A percentile compares a stretch with the other conserved stretches of the same genome.
These are phyloP conservation scores for Heliconius charithonia DNA, from an alignment of 2,888 invertebrate genomes.

Conservation along the genomic window DNA sequence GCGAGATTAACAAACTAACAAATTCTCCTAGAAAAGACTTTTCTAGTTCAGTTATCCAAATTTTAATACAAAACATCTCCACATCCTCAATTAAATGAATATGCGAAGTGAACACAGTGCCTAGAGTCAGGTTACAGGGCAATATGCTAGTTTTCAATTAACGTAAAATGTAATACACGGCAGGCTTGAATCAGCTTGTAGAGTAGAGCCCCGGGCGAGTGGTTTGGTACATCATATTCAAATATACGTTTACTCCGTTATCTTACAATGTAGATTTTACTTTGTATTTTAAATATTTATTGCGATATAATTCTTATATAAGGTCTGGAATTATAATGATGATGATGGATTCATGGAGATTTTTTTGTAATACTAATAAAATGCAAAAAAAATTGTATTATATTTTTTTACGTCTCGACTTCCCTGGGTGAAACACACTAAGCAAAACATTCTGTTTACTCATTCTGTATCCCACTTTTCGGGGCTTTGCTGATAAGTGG, in stretches of 20 bases:
- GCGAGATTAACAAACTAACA: too few species aligned
- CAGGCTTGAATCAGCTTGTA: conserved; percentile 17
- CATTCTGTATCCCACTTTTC: too few species aligned
- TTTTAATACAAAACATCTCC: neutral
- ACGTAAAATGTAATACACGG: conserved; percentile 18
- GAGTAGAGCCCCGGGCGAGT: conserved; percentile 4
- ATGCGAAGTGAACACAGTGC: neutral
- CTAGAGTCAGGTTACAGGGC: conserved; percentile 11
- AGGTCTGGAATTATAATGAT: too few species aligned
- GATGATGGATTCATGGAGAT: too few species aligned
- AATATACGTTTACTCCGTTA: conserved; percentile 6
- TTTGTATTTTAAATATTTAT: neutral
- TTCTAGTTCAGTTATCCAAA: neutral
- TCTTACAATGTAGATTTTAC: neutral
- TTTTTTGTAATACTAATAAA: neutral
- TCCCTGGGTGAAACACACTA: too few species aligned
- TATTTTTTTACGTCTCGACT: too few species aligned
- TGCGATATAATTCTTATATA: neutral
- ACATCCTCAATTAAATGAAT: neutral
- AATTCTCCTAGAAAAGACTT: neutral
- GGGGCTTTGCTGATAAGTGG: too few species aligned
- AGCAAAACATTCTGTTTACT: too few species aligned
- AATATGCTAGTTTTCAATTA: conserved; percentile 23
- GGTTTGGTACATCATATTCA: neutral
- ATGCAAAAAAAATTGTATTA: too few species aligned